These are phyloP conservation scores for Drosophila asahinai DNA, from an alignment of 1,140 invertebrate genomes.

Conservation along the genomic window DNA sequence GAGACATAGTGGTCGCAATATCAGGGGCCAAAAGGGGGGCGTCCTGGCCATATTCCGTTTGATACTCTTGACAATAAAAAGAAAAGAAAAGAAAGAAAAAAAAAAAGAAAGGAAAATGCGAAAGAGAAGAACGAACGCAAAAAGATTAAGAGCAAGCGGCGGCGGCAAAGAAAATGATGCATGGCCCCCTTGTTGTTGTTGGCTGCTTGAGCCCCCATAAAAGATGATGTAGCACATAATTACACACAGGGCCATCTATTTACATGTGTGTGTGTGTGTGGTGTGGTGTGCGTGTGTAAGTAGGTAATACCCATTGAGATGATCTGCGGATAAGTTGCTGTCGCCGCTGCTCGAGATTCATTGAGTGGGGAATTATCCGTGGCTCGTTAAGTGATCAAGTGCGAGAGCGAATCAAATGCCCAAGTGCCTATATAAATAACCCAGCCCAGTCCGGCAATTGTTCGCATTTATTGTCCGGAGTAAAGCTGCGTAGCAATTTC, in stretches of 20 bases:
- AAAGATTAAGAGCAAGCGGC: constrained; percentile 48
- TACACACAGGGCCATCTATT: constrained; percentile 43
- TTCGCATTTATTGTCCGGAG: constrained; percentile 1
- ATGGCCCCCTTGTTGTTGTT: constrained; percentile 45
- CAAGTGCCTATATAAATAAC: constrained; percentile 33
- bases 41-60: constrained; percentile 60
- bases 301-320: constrained; percentile 55
- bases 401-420: constrained; percentile 26
- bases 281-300: constrained; percentile 29
- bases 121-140: constrained; percentile 2
- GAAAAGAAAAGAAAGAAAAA: neutral
- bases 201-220: constrained; percentile 54
- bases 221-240: constrained; percentile 83
- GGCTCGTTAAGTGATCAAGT: constrained; percentile 53
- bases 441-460: constrained; percentile 8
- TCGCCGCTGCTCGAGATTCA: constrained; percentile 25
- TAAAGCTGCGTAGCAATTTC: neutral
- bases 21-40: constrained; percentile 7
- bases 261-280: constrained; percentile 12
- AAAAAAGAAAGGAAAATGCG: neutral
- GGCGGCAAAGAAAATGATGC: constrained; percentile 45
- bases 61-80: constrained; percentile 77
- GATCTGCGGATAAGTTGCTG: constrained; percentile 52
- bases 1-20: constrained; percentile 45
- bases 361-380: constrained; percentile 48